These are phyloP conservation scores for Tortricodes alternella DNA, from an alignment of 2,888 invertebrate species.

Conservation along the genomic window DNA sequence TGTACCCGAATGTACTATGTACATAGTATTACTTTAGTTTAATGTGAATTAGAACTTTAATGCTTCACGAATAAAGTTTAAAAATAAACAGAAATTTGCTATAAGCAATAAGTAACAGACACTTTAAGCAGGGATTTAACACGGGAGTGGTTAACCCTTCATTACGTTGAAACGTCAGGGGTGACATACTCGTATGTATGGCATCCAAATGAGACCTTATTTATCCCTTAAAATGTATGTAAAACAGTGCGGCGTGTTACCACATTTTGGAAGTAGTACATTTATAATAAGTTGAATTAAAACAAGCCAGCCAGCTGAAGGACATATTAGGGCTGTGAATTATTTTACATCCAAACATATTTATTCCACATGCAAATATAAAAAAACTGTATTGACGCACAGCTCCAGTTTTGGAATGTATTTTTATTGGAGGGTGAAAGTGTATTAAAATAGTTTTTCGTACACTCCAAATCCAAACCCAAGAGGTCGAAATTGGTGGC, in stretches of 20 bases:
- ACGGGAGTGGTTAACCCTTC: conserved; percentile 58
- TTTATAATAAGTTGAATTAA: background rate
- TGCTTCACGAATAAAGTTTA: background rate
- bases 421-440: no score
- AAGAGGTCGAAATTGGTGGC: no score
- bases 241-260: conserved; percentile 8
- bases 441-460: no score
- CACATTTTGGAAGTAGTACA: background rate
- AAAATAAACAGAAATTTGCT: background rate
- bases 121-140: conserved; percentile 48
- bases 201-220: conserved; percentile 40
- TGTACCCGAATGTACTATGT: conserved; percentile 26
- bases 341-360: no score
- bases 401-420: no score
- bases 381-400: no score
- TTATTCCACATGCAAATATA: no score
- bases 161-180: conserved; percentile 43
- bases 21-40: no score
- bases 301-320: no score
- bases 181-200: conserved; percentile 47
- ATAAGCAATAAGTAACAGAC: conserved; percentile 37
- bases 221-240: conserved; percentile 21
- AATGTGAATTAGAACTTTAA: conserved; percentile 8
- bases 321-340: no score
- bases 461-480: no score